Percentiles rank a stretch among this genome's conserved stretches.
These are phyloP conservation scores for Itoplectis maculator DNA, from an alignment of 2,888 invertebrate genomes.

Conservation along the genomic window DNA sequence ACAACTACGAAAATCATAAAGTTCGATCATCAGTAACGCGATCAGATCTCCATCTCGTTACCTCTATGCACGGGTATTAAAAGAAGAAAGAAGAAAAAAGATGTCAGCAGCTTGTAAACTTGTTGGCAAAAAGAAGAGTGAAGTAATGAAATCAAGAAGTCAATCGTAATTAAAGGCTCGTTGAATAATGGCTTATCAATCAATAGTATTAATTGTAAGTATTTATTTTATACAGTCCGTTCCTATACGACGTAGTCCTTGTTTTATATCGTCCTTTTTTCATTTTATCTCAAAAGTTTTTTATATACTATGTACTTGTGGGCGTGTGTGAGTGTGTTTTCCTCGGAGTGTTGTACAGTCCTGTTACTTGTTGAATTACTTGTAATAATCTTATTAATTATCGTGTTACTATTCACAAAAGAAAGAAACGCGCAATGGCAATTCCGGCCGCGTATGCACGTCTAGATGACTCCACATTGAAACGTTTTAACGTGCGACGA, in stretches of 20 bases:
- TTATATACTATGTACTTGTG: constrained; percentile 20
- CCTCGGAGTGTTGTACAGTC: constrained; percentile 18
- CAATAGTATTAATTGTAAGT: constrained; percentile 71
- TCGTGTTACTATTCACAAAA: constrained; percentile 46
- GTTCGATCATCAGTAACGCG: background rate
- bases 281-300: constrained; percentile 25
- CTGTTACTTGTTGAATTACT: constrained; percentile 56
- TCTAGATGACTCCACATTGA: constrained; percentile 25
- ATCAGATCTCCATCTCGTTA: background rate
- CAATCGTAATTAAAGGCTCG: constrained; percentile 42
- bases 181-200: constrained; percentile 67
- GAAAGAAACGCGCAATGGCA: constrained; percentile 36
- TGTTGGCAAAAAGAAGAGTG: constrained; percentile 1
- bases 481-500: constrained; percentile 32
- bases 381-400: constrained; percentile 67
- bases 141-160: constrained; percentile 21
- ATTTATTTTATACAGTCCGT: constrained; percentile 67
- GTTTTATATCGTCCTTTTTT: constrained; percentile 48
- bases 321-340: background rate
- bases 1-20: background rate
- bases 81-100: background rate
- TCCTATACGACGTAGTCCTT: constrained; percentile 69
- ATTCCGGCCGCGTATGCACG: constrained; percentile 29
- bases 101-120: constrained; percentile 20
- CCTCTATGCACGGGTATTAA: background rate